phyloP scores from a whole-genome alignment of 1,140 invertebrate genomes.

The Cydia splendana region DNA sequence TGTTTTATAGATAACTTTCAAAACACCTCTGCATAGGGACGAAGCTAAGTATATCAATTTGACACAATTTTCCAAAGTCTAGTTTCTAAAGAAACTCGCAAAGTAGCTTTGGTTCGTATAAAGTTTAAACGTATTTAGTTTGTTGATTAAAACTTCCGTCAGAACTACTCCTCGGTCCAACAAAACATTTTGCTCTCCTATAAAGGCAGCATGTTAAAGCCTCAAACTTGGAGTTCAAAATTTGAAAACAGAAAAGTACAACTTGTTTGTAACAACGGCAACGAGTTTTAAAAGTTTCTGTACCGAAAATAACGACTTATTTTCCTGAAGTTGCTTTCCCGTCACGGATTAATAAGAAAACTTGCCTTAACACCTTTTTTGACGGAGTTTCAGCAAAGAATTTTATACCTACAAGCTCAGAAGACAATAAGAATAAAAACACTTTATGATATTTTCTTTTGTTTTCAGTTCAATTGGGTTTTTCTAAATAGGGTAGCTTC shows the following conservation, averaged over 20 bases:
- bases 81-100: neutral
- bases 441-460: no score
- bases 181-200: slow-evolving; percentile 8
- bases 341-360: slow-evolving; percentile 13
- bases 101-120: neutral
- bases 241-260: slow-evolving; percentile 15
- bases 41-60: neutral
- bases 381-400: neutral
- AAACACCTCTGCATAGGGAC: neutral
- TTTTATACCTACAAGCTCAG: neutral
- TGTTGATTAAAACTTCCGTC: slow-evolving; percentile 5
- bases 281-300: slow-evolving; percentile 16
- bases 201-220: slow-evolving; percentile 9
- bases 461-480: no score
- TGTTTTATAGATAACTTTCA: no score
- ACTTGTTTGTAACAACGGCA: slow-evolving; percentile 8
- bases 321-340: slow-evolving; percentile 6
- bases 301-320: slow-evolving; percentile 10
- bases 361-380: slow-evolving; percentile 1
- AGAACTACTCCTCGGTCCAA: neutral
- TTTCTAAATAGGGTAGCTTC: no score
- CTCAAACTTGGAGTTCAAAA: neutral
- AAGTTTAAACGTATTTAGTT: slow-evolving; percentile 16
- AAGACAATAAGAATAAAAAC: no score
- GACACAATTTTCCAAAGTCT: slow-evolving; percentile 3